These are phyloP conservation scores for Tinea trinotella DNA, from an alignment of 2,888 invertebrate species.

Conservation along the genomic window DNA sequence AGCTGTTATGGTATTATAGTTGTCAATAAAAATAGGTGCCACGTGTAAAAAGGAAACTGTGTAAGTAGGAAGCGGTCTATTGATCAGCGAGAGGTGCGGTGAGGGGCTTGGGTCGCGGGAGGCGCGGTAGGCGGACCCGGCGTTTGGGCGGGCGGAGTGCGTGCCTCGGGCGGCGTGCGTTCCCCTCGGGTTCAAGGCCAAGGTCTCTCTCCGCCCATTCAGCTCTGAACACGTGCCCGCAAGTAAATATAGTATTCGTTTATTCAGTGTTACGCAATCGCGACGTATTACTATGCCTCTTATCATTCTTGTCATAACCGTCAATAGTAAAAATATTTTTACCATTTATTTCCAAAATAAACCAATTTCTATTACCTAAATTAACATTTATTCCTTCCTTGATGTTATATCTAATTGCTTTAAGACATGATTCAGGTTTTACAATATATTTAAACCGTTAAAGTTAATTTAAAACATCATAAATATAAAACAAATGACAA, in stretches of 20 bases:
- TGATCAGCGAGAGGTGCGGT: constrained; percentile 40
- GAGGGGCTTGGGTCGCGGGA: constrained; percentile 28
- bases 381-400: no score
- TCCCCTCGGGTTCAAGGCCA: constrained; percentile 65
- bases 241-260: constrained; percentile 67
- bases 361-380: no score
- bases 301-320: constrained; percentile 19
- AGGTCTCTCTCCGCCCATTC: constrained; percentile 57
- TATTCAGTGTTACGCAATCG: constrained; percentile 43
- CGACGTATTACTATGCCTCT: constrained; percentile 33
- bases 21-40: constrained; percentile 24
- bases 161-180: constrained; percentile 50
- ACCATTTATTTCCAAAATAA: no score
- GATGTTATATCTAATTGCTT: no score
- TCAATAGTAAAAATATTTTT: constrained; percentile 20
- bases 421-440: no score
- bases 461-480: no score
- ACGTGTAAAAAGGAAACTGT: constrained; percentile 38
- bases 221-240: constrained; percentile 63
- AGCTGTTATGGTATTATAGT: not conserved
- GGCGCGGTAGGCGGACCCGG: constrained; percentile 23
- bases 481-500: not conserved
- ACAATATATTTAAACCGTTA: no score
- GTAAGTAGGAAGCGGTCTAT: constrained; percentile 47
- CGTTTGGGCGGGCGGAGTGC: constrained; percentile 52